These are phyloP conservation scores for Dynastes tityus DNA, from an alignment of 2,888 invertebrate genomes.

Conservation along the genomic window DNA sequence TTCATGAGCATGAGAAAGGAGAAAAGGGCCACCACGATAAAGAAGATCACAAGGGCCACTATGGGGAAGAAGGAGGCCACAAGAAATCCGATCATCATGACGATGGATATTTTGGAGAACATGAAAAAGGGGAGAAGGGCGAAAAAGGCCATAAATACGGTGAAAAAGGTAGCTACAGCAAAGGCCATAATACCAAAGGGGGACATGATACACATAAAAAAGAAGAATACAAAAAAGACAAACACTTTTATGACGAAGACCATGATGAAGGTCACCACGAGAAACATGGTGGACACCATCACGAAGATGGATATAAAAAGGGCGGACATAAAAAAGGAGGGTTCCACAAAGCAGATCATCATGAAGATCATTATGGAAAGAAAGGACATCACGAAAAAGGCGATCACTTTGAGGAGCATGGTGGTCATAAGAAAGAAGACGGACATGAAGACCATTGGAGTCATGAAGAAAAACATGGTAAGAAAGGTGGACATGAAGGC, in stretches of 20 bases:
- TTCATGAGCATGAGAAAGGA: conserved; percentile 77
- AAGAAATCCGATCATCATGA: conserved; percentile 77
- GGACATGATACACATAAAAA: conserved; percentile 89
- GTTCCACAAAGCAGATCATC: conserved; percentile 84
- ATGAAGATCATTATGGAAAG: conserved; percentile 85
- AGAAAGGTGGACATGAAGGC: conserved; percentile 85
- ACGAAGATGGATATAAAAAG: conserved; percentile 86
- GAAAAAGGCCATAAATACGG: conserved; percentile 80
- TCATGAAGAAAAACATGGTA: conserved; percentile 82
- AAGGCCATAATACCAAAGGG: conserved; percentile 90
- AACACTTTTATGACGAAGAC: conserved; percentile 89
- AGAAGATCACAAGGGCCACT: conserved; percentile 77
- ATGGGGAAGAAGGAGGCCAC: conserved; percentile 77
- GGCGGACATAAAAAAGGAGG: conserved; percentile 87
- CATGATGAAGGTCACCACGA: conserved; percentile 87
- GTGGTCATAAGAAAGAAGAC: conserved; percentile 84
- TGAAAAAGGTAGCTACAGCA: conserved; percentile 84
- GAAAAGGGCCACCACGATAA: conserved; percentile 81
- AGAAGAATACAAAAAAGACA: conserved; percentile 90
- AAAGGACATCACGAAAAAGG: conserved; percentile 88
- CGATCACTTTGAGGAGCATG: conserved; percentile 84
- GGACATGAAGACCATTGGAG: conserved; percentile 85
- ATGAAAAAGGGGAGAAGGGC: conserved; percentile 79
- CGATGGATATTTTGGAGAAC: conserved; percentile 77
- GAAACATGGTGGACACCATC: conserved; percentile 86